Evolutionary conservation across 2,113 vertebrate genomes (phyloP), one percentile per base, ranked within the genome.

Genomic region (Machaerirhynchus nigripectus): DNA sequence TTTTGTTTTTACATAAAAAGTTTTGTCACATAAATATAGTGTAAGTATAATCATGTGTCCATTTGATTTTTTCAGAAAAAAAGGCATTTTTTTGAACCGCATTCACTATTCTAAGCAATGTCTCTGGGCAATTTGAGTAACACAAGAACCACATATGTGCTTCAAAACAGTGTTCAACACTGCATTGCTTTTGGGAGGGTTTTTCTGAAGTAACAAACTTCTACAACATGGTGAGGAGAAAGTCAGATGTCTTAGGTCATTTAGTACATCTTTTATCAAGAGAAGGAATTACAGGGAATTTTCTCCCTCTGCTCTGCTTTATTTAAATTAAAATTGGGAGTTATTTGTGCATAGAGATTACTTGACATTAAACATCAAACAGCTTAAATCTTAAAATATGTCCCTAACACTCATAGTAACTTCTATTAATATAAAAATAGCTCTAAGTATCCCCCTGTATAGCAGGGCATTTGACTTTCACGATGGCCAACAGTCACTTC

Each of bases 401-500:
- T 68, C 35, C 76, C 33, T 90, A 68, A 76, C 67, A 42, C 14
- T 65, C 22, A 40, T 11, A 49, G 47, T 44, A 60, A 39, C 14
- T 55, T 63, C 44, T 46, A 42, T 75, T 40, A 63, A 53, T 49
- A 24, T 17, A 61, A 59, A 50, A 55, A n/a, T 28, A 60, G 27
- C 52, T 77, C 30, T n/a, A 61, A 81, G 22, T 46, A 81, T 20
- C 26, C 5, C 6, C 46, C 20, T 39, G 4, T 35, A 22, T 8
- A 47, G 19, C 14, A 84, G 14, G 5, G 18, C 2, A 0, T 59
- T 67, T 50, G 42, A 67, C 47, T 87, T 92, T 82, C 61, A 75
- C 65, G 26, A 12, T 0, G 0, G 46, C 16, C 30, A 60, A n/a
- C 0, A 10, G 3, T 46, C 63, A 11, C 30, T 47, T 37, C 13